Percentiles rank a stretch among this genome's conserved stretches.
These are phyloP conservation scores for Narcine bancroftii DNA, from an alignment of 2,113 vertebrate genomes.

Conservation along the genomic window DNA sequence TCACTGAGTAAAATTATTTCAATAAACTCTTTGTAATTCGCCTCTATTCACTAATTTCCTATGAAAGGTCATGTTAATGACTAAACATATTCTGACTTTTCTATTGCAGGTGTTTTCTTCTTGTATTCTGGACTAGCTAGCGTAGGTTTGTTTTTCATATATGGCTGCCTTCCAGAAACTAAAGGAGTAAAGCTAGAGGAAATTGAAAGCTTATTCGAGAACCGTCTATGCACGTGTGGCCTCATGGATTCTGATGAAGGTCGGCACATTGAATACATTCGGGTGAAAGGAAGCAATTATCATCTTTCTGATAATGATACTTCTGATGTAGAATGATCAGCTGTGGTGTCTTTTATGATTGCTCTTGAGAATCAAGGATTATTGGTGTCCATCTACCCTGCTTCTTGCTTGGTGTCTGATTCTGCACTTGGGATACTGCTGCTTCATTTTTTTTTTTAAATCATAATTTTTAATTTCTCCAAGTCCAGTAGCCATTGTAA, in stretches of 20 bases:
- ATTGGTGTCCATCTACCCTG: slow-evolving; percentile 58
- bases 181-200: slow-evolving; percentile 90
- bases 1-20: not conserved
- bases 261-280: slow-evolving; percentile 93
- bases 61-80: not conserved
- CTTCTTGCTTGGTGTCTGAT: slow-evolving; percentile 60
- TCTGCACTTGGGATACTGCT: slow-evolving; percentile 46
- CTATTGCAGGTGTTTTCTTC: slow-evolving; percentile 82
- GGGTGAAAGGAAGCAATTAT: slow-evolving; percentile 97
- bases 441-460: slow-evolving; percentile 43
- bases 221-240: slow-evolving; percentile 84
- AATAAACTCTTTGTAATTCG: not conserved
- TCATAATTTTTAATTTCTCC: not conserved
- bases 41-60: not conserved
- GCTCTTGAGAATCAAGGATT: slow-evolving; percentile 52
- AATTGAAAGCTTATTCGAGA: slow-evolving; percentile 89
- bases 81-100: slow-evolving; percentile 33
- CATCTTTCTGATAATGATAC: slow-evolving; percentile 97
- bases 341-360: slow-evolving; percentile 53
- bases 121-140: slow-evolving; percentile 81
- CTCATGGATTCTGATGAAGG: slow-evolving; percentile 83
- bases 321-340: slow-evolving; percentile 83
- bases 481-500: not conserved
- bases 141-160: slow-evolving; percentile 80
- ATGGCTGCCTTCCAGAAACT: slow-evolving; percentile 91